Base-by-base conservation (phyloP, 2,888 invertebrate genomes). In the Mallateleia sp. region DNA sequence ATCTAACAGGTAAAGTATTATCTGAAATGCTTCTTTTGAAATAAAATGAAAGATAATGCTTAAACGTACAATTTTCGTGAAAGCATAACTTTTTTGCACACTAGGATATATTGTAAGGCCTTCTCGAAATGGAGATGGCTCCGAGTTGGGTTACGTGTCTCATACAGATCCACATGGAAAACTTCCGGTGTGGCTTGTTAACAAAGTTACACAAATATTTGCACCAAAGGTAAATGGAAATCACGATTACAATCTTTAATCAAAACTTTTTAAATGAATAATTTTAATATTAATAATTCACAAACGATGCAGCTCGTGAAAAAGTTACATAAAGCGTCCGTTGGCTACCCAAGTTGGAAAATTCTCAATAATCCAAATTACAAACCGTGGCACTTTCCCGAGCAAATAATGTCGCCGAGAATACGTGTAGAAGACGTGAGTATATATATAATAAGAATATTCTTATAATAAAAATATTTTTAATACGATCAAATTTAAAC, bases 331-430 rank as follows among this genome's bases (percentile, higher is more conserved):
- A 97, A 98, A 90, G 98, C 98, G 0, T 97, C 98, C 14, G 95
- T 97, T n/a, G 97, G 97, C 28, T 99, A 99, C 95, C 96, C 97
- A 11, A 96, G 95, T 15, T 99, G 99, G 99, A 99, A 99, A 95
- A 93, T 96, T 83, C 96, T 97, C 34, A 96, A 97, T 93, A 96
- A 97, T 91, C 97, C 98, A 0, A 96, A 97, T 93, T 96, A 96
- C 93, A 98, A 98, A 94, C 98, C 99, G 0, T 99, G 99, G 99
- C 96, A 97, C 78, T 97, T 96, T 94, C 98, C 98, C 0, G 98
- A 98, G 93, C 98, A 98, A 95, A 97, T 98, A 89, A 96, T 96
- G 1, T 96, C 97, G 0, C 97, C 97, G 6, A 96, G 98, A 93
- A 97, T 98, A 92, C 96, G 96, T 80, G 94, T 97, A 58, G 96